Percentiles rank a stretch among this genome's conserved stretches.
Conservation (phyloP, 2,797 vertebrate species). For the Euthynnus affinis region DNA sequence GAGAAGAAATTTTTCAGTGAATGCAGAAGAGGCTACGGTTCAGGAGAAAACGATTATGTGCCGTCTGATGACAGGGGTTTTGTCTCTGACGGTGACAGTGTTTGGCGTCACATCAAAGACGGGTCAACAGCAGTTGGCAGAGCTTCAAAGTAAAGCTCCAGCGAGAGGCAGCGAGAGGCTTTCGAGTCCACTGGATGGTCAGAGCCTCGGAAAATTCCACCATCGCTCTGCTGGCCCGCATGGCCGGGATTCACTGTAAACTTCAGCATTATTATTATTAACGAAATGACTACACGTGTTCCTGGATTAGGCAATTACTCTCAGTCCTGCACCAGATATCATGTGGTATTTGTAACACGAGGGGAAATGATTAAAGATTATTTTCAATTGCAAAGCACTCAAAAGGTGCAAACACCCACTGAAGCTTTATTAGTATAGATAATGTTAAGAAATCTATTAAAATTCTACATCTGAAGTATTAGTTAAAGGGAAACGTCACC, state of each 20-base stretch:
- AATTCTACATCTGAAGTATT: no score
- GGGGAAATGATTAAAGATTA: no score
- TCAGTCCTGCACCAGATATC: not conserved
- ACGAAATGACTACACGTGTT: not conserved
- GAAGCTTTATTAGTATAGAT: no score
- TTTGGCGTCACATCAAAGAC: constrained; percentile 60
- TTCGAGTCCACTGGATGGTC: constrained; percentile 53
- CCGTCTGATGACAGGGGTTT: constrained; percentile 18
- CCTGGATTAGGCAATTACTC: not conserved
- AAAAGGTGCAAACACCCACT: no score
- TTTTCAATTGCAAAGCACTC: not conserved
- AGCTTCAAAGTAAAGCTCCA: constrained; percentile 54
- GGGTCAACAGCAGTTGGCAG: constrained; percentile 51
- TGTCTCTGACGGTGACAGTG: constrained; percentile 23
- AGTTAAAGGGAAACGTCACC: no score
- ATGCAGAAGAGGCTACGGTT: constrained; percentile 13
- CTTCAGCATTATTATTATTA: not conserved
- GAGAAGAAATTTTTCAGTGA: not conserved
- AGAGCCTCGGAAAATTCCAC: constrained; percentile 65
- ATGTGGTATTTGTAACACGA: not conserved
- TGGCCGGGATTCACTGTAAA: not conserved
- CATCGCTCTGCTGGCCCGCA: constrained; percentile 11
- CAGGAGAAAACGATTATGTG: constrained; percentile 33
- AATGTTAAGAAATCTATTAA: not conserved
- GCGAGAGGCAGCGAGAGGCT: constrained; percentile 29